These are phyloP conservation scores for Odobenus rosmarus DNA, from an alignment of 2,113 vertebrate species.

Conservation along the genomic window DNA sequence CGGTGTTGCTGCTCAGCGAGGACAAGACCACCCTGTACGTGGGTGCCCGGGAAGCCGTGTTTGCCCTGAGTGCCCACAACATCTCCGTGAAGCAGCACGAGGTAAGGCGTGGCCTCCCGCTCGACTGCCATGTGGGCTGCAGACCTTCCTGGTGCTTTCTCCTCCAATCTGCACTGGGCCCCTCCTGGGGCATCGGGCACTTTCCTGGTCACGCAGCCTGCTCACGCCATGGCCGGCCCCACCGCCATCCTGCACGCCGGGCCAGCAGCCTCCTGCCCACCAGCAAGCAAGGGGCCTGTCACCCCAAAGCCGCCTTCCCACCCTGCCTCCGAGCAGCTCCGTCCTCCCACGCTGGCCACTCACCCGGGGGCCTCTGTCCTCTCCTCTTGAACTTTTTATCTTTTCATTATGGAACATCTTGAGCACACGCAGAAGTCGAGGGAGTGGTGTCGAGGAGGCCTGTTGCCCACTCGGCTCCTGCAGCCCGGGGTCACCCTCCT, in stretches of 20 bases:
- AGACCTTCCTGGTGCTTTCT: neutral
- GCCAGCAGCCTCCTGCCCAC: accelerated
- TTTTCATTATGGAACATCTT: neutral
- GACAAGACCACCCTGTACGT: slow-evolving; percentile 91
- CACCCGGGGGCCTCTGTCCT: too few relatives aligned
- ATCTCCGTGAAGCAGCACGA: slow-evolving; percentile 91
- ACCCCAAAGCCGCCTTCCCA: neutral
- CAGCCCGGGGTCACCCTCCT: too few relatives aligned
- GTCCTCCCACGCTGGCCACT: neutral
- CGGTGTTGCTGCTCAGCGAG: slow-evolving; percentile 93
- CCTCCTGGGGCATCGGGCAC: neutral
- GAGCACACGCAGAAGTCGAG: neutral
- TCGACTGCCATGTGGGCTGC: neutral
- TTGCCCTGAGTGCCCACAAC: slow-evolving; percentile 91
- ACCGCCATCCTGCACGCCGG: accelerated
- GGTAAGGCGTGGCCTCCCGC: slow-evolving; percentile 83
- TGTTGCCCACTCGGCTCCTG: accelerated
- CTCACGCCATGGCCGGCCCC: accelerated
- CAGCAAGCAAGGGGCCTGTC: neutral
- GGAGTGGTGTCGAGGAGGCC: accelerated
- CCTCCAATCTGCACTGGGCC: too few relatives aligned
- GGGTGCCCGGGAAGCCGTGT: slow-evolving; percentile 95
- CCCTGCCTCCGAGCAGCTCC: neutral
- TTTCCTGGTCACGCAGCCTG: neutral
- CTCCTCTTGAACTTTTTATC: neutral